A percentile compares a stretch with the other conserved stretches of the same genome.
phyloP scores from a whole-genome alignment of 2,113 vertebrate species.

The Lepisosteus oculatus region DNA sequence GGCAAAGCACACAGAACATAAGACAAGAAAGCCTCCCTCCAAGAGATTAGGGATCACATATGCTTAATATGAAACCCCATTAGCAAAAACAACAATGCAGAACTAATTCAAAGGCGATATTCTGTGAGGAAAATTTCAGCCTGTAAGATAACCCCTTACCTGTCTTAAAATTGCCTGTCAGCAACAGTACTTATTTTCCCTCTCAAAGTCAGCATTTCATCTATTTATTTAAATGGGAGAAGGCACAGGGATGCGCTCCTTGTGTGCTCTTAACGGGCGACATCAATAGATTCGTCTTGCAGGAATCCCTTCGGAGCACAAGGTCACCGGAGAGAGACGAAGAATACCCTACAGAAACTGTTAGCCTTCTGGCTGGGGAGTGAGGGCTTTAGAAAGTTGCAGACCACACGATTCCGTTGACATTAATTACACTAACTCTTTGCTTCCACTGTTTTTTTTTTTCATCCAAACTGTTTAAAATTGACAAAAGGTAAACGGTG shows the following conservation, averaged over 20 bases:
- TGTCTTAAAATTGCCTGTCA: constrained; percentile 22
- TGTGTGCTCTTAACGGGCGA: neutral
- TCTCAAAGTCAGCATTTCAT: constrained; percentile 20
- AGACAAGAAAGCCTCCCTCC: constrained; percentile 21
- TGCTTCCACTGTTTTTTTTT: too few species aligned
- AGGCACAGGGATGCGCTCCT: neutral
- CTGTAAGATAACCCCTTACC: constrained; percentile 11
- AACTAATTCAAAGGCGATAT: constrained; percentile 28
- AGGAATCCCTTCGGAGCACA: neutral
- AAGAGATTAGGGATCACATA: constrained; percentile 21
- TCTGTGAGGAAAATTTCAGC: constrained; percentile 30
- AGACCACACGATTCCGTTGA: neutral
- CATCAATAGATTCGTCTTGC: neutral
- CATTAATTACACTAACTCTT: too few species aligned
- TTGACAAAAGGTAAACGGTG: constrained; percentile 8
- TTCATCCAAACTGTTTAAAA: neutral
- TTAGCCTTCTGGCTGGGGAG: neutral
- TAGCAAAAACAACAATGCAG: constrained; percentile 23
- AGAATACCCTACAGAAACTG: neutral
- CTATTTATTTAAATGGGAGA: constrained; percentile 15
- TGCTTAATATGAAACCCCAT: constrained; percentile 18
- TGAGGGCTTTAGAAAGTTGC: neutral
- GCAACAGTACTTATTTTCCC: constrained; percentile 21
- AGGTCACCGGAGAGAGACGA: neutral
- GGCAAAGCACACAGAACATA: constrained; percentile 13